These are phyloP conservation scores for Diadema setosum DNA, from an alignment of 35 echinoderm and acorn worm species.

Conservation along the genomic window DNA sequence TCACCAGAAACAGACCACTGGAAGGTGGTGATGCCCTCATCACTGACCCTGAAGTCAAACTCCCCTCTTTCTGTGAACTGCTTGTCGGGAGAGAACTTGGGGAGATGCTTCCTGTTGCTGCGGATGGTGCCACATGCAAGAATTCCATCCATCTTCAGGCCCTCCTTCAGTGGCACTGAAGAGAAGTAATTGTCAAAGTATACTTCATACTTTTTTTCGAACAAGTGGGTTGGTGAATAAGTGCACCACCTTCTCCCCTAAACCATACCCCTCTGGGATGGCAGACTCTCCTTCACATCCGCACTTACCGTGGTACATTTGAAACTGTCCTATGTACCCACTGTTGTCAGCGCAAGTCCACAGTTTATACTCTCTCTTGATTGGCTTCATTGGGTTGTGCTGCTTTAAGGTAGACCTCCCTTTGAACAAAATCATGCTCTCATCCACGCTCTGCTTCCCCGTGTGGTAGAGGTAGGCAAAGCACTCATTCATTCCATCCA, in stretches of 20 bases:
- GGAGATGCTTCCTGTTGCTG: not conserved
- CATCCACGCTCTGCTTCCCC: slow-evolving; percentile 28
- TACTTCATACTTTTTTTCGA: not conserved
- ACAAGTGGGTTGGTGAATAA: not conserved
- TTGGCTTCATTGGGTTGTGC: slow-evolving; percentile 33
- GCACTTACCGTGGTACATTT: slow-evolving; percentile 14
- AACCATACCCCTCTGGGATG: not conserved
- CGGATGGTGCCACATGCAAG: slow-evolving; percentile 11
- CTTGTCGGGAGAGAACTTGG: not conserved
- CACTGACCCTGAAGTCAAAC: not conserved
- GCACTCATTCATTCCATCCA: slow-evolving; percentile 1
- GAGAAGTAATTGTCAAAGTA: slow-evolving; percentile 34
- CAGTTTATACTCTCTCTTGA: slow-evolving; percentile 39
- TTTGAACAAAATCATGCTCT: slow-evolving; percentile 52
- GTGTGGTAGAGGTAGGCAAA: slow-evolving; percentile 17
- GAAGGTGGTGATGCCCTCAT: not conserved
- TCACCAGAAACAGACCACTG: too few relatives aligned
- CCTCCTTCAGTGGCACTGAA: slow-evolving; percentile 14
- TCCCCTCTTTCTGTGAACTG: not conserved
- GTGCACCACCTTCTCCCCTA: slow-evolving; percentile 33
- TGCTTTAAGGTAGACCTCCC: slow-evolving; percentile 25
- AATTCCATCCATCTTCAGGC: not conserved
- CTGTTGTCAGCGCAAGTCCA: slow-evolving; percentile 21
- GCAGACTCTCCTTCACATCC: not conserved
- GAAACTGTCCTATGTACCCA: slow-evolving; percentile 37